These are phyloP conservation scores for Brachyopa scutellaris DNA, from an alignment of 2,888 invertebrate species.

Conservation along the genomic window DNA sequence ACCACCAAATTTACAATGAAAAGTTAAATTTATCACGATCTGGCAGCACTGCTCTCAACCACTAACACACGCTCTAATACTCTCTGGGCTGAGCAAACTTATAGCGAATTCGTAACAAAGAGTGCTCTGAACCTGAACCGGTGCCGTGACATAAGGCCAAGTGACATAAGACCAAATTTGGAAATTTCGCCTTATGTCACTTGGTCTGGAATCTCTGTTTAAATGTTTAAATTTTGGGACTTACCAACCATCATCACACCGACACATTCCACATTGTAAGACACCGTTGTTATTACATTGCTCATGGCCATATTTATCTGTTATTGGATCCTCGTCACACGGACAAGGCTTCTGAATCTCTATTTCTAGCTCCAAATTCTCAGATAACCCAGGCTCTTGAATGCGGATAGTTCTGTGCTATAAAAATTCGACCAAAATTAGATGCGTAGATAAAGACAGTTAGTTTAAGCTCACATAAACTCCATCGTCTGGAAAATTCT, in stretches of 20 bases:
- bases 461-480: conserved; percentile 79
- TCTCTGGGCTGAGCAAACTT: too few relatives aligned
- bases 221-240: conserved; percentile 67
- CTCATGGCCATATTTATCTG: conserved; percentile 74
- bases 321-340: conserved; percentile 82
- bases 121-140: too few relatives aligned
- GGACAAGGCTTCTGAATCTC: conserved; percentile 89
- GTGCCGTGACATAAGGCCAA: too few relatives aligned
- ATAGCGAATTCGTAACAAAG: too few relatives aligned
- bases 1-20: too few relatives aligned
- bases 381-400: conserved; percentile 90
- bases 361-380: conserved; percentile 86
- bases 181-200: too few relatives aligned
- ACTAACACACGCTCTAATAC: too few relatives aligned
- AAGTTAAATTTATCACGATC: too few relatives aligned
- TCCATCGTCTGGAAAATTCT: conserved; percentile 83
- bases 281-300: conserved; percentile 82
- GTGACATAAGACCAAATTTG: too few relatives aligned
- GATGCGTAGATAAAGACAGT: conserved; percentile 23
- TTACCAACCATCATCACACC: conserved; percentile 86
- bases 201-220: too few relatives aligned
- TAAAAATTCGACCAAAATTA: conserved; percentile 32
- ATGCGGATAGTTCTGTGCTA: conserved; percentile 84
- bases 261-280: conserved; percentile 86
- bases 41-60: too few relatives aligned